Evolutionary conservation across 2,888 invertebrate species (phyloP).

Genomic region (Merodon equestris): DNA sequence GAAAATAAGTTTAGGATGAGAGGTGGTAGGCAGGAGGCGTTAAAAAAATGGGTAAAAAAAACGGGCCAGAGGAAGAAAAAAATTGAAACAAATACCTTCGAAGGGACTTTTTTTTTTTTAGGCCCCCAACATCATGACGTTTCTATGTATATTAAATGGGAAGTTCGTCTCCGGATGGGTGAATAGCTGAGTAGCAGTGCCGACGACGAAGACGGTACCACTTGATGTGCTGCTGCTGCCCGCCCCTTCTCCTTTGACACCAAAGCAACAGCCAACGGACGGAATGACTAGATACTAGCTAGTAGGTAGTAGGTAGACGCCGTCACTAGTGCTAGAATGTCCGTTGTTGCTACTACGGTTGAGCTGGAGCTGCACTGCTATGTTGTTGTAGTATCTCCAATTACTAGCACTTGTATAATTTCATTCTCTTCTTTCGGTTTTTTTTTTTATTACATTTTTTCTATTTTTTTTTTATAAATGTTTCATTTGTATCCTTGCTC

Average conservation of each 20-base stretch:
- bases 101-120: conserved; percentile 46
- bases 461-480: conserved; percentile 58
- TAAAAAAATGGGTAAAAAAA: conserved; percentile 5
- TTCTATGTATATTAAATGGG: conserved; percentile 69
- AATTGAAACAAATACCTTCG: conserved; percentile 40
- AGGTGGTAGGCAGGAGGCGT: conserved; percentile 1
- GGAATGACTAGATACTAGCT: conserved; percentile 21
- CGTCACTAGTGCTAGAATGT: conserved; percentile 36
- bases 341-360: conserved; percentile 3
- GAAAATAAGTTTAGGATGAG: conserved; percentile 54
- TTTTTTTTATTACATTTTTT: conserved; percentile 37
- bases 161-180: conserved; percentile 62
- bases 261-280: conserved; percentile 28
- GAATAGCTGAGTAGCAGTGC: conserved; percentile 60
- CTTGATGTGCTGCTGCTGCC: conserved; percentile 51
- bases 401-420: conserved; percentile 69
- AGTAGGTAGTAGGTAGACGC: conserved; percentile 19
- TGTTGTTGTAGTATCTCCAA: conserved; percentile 69
- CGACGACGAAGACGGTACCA: conserved; percentile 40
- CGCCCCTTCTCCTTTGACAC: conserved; percentile 16
- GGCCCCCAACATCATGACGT: conserved; percentile 54
- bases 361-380: conserved; percentile 9
- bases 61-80: conserved; percentile 13
- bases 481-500: conserved; percentile 68
- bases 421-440: conserved; percentile 61